Evolutionary conservation across 2,888 invertebrate genomes (phyloP).

Genomic region (Phanerotoma sp.): DNA sequence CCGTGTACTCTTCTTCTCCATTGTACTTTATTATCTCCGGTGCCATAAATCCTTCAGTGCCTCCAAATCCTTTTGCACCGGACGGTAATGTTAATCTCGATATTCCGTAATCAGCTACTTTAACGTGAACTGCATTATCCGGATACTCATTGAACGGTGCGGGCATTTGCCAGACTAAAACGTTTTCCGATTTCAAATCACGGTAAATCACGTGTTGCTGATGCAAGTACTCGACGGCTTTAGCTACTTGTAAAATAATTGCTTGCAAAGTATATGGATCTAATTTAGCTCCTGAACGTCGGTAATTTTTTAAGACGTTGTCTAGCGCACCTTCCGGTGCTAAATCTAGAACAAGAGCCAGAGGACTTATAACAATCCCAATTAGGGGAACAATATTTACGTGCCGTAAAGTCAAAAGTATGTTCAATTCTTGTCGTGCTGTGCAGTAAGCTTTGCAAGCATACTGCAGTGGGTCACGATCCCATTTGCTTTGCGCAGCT

Average conservation of each 20-base stretch:
- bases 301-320: conserved; percentile 78
- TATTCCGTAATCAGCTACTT: conserved; percentile 97
- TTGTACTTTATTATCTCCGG: conserved; percentile 98
- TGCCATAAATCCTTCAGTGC: conserved; percentile 99
- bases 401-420: conserved; percentile 82
- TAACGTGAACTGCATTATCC: conserved; percentile 77
- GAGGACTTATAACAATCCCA: conserved; percentile 85
- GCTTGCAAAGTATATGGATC: conserved; percentile 80
- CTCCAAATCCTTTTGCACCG: conserved; percentile 96
- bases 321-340: conserved; percentile 94
- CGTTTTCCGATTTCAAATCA: conserved; percentile 95
- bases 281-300: conserved; percentile 80
- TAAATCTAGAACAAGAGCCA: conserved; percentile 84
- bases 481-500: conserved; percentile 83
- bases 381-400: conserved; percentile 90
- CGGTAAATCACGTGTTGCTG: conserved; percentile 90
- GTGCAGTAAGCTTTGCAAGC: conserved; percentile 97
- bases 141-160: conserved; percentile 71
- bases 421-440: conserved; percentile 90
- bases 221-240: conserved; percentile 95
- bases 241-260: conserved; percentile 85
- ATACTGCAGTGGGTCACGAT: conserved; percentile 86
- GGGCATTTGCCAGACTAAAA: conserved; percentile 97
- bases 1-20: conserved; percentile 98
- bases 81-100: conserved; percentile 85